Evolutionary conservation across 2,888 invertebrate species (phyloP).

Genomic region (Pycnomerus fuliginosus): DNA sequence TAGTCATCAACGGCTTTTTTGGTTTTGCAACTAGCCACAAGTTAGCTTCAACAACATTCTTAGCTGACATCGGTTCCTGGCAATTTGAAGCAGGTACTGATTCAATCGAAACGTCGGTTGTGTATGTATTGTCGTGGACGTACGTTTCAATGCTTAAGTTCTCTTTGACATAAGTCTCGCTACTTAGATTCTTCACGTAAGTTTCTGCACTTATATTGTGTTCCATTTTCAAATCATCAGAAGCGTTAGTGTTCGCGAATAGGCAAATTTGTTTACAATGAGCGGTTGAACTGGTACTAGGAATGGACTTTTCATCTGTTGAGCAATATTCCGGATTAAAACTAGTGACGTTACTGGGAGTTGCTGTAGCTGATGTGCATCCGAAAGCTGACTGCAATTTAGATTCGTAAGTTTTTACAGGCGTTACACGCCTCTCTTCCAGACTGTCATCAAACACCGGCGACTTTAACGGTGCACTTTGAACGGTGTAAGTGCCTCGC

Average conservation of each 20-base stretch:
- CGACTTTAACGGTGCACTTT: too few relatives aligned
- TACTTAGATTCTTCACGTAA: conserved; percentile 8
- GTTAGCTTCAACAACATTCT: conserved; percentile 45
- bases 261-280: conserved; percentile 1
- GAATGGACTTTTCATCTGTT: conserved; percentile 26
- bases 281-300: background rate
- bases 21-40: conserved; percentile 46
- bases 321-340: conserved; percentile 28
- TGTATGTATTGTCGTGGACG: conserved; percentile 8
- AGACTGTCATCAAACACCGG: conserved; percentile 32
- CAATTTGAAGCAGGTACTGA: background rate
- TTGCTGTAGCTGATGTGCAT: conserved; percentile 24
- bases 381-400: conserved; percentile 25
- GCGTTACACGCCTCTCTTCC: conserved; percentile 18
- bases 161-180: conserved; percentile 1
- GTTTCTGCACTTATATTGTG: conserved; percentile 25
- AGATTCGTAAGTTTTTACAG: conserved; percentile 16
- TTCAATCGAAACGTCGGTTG: background rate
- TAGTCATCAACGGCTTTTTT: conserved; percentile 53
- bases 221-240: too few relatives aligned
- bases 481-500: conserved; percentile 20
- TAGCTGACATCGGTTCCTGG: conserved; percentile 27
- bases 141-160: conserved; percentile 14
- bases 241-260: conserved; percentile 3
- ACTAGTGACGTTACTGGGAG: conserved; percentile 11